Conservation (phyloP, 2,888 invertebrate species). For the Agrotis clavis region DNA sequence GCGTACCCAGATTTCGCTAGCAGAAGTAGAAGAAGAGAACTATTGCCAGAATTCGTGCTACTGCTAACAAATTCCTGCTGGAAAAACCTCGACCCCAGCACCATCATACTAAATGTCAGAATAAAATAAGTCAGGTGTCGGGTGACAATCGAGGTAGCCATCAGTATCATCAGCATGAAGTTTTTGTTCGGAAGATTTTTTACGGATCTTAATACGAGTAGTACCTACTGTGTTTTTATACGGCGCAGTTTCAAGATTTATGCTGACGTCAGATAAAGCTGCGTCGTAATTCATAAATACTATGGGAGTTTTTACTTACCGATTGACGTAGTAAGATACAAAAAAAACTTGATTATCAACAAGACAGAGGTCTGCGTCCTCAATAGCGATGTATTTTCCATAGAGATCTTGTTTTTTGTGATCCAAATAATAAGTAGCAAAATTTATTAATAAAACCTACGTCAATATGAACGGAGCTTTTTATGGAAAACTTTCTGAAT, state of each 20-base stretch:
- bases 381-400: constrained; percentile 1
- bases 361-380: constrained; percentile 22
- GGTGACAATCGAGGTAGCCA: too few relatives aligned
- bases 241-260: not conserved
- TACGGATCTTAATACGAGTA: not conserved
- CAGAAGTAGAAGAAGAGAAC: too few relatives aligned
- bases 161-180: not conserved
- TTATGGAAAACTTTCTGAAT: constrained; percentile 28
- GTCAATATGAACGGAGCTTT: not conserved
- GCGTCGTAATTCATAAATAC: constrained; percentile 15
- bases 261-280: constrained; percentile 31
- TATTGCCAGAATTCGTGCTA: too few relatives aligned
- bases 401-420: constrained; percentile 19
- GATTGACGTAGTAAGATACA: constrained; percentile 27
- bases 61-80: too few relatives aligned
- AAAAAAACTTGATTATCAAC: constrained; percentile 13
- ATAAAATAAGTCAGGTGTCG: too few relatives aligned
- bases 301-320: not conserved
- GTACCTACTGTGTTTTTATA: not conserved
- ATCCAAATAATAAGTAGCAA: not conserved
- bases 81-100: too few relatives aligned
- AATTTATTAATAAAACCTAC: constrained; percentile 3
- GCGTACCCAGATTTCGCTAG: too few relatives aligned
- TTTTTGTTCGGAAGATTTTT: not conserved
- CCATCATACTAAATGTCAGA: too few relatives aligned